Evolutionary conservation across 2,888 invertebrate genomes (phyloP).

Genomic region (Eupelmus urozonus): DNA sequence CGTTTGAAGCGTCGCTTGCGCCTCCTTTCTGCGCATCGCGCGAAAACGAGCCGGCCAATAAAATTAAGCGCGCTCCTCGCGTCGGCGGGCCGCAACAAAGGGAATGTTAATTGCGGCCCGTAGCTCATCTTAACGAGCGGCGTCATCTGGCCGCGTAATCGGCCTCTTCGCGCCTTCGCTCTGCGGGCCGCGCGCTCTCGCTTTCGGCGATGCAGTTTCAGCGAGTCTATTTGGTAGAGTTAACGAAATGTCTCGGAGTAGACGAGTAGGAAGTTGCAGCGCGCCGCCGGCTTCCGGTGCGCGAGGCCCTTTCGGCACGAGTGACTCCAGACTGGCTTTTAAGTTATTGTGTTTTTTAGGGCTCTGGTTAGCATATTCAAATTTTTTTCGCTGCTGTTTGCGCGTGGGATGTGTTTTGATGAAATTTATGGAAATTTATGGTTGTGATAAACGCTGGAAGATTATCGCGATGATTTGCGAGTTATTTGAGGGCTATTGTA

Average conservation of each 20-base stretch:
- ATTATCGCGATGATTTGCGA: not conserved
- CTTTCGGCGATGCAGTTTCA: too few species aligned
- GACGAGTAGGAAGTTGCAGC: too few species aligned
- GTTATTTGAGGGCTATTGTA: too few species aligned
- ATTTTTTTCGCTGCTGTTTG: not conserved
- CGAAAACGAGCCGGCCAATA: conserved; percentile 48
- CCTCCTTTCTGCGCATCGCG: not conserved
- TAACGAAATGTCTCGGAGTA: not conserved
- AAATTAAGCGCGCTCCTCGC: conserved; percentile 41
- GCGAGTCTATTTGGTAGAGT: conserved; percentile 18
- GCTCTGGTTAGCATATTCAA: not conserved
- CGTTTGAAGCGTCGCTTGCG: conserved; percentile 28
- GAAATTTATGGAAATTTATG: too few species aligned
- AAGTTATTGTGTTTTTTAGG: too few species aligned
- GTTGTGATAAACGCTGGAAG: too few species aligned
- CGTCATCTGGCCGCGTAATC: conserved; percentile 58
- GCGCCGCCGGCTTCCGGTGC: too few species aligned
- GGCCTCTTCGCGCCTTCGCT: conserved; percentile 38
- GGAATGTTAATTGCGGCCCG: conserved; percentile 57
- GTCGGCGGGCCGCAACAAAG: conserved; percentile 49
- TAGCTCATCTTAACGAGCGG: conserved; percentile 58
- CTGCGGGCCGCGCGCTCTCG: too few species aligned
- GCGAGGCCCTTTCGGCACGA: too few species aligned
- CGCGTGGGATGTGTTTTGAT: too few species aligned
- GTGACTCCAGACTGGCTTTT: too few species aligned